phyloP scores from a whole-genome alignment of 2,888 invertebrate genomes.

The Adela reaumurella region DNA sequence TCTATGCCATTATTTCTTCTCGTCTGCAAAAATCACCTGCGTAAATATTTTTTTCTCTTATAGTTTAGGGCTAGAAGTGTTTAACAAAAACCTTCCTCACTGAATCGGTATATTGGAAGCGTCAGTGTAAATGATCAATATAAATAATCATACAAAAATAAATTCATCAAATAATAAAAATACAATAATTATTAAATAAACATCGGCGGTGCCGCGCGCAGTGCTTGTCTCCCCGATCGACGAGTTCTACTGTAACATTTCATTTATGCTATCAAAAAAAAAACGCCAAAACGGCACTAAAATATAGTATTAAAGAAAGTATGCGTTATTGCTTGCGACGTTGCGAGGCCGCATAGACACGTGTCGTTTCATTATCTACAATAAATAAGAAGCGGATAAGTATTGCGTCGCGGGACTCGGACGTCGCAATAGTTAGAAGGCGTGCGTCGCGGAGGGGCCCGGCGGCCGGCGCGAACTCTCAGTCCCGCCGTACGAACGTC shows the following conservation, averaged over 20 bases:
- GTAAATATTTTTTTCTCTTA: no score
- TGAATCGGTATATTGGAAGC: no score
- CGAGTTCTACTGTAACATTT: slow-evolving; percentile 45
- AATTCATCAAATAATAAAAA: no score
- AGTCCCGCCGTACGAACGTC: slow-evolving; percentile 84
- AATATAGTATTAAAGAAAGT: not conserved
- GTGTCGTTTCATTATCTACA: not conserved
- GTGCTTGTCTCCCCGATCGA: slow-evolving; percentile 24
- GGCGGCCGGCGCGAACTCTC: slow-evolving; percentile 52
- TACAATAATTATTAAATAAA: no score
- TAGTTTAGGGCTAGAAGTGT: no score
- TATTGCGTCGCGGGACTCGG: not conserved
- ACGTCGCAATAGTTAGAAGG: not conserved
- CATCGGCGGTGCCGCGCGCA: no score
- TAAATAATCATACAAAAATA: no score
- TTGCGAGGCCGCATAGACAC: not conserved
- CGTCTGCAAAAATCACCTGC: no score
- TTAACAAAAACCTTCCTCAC: no score
- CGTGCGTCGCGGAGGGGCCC: slow-evolving; percentile 10
- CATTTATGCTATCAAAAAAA: slow-evolving; percentile 10
- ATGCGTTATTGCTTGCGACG: not conserved
- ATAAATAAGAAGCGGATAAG: not conserved
- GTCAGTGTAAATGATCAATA: no score
- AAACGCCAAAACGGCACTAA: not conserved
- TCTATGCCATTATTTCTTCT: no score